These are phyloP conservation scores for Parnassius glacialis DNA, from an alignment of 2,888 invertebrate species.

Conservation along the genomic window DNA sequence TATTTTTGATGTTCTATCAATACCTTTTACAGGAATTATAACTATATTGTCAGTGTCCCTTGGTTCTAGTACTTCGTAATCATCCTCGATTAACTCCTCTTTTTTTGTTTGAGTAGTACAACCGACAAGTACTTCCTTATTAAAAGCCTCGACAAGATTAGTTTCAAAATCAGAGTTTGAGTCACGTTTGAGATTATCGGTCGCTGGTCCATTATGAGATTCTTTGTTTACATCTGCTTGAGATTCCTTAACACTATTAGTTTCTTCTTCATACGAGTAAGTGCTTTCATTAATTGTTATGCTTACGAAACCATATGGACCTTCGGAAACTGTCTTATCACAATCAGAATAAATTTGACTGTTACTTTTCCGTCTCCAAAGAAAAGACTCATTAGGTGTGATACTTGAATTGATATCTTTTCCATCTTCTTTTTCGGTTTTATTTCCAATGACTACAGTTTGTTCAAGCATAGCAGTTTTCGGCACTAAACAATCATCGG, in stretches of 20 bases:
- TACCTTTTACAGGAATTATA: conserved; percentile 58
- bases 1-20: conserved; percentile 62
- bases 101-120: conserved; percentile 56
- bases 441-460: conserved; percentile 23
- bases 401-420: conserved; percentile 61
- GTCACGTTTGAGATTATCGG: conserved; percentile 39
- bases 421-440: conserved; percentile 29
- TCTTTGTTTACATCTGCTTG: conserved; percentile 38
- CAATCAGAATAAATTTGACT: conserved; percentile 65
- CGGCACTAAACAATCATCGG: conserved; percentile 45
- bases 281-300: conserved; percentile 52
- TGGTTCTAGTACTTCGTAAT: conserved; percentile 72
- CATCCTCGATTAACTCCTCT: conserved; percentile 57
- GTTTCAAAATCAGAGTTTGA: conserved; percentile 66
- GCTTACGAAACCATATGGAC: conserved; percentile 59
- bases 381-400: conserved; percentile 84
- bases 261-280: conserved; percentile 40
- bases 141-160: conserved; percentile 70
- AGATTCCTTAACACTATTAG: conserved; percentile 35
- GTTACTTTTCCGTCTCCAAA: conserved; percentile 80
- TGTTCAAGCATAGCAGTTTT: conserved; percentile 18
- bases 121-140: conserved; percentile 65
- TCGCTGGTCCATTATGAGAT: conserved; percentile 40
- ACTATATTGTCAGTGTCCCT: conserved; percentile 55
- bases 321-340: conserved; percentile 58